phyloP scores from a whole-genome alignment of 2,797 vertebrate species.

The Acropternis orthonyx region DNA sequence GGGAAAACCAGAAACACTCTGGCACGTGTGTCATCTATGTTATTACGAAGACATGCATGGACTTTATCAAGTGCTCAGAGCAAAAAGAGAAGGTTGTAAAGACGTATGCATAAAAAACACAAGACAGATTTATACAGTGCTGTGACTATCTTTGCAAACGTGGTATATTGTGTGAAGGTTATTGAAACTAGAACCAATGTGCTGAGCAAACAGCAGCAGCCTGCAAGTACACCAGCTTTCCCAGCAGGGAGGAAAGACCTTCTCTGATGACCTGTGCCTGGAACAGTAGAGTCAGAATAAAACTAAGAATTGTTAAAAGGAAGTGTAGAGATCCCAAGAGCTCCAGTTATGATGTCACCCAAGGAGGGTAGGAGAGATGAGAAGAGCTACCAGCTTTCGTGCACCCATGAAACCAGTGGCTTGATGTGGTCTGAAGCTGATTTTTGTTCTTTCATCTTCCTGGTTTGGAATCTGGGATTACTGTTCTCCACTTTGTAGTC shows the following conservation, averaged over 20 bases:
- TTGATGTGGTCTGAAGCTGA: fast-evolving
- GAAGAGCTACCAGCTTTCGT: not conserved
- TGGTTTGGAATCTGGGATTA: not conserved
- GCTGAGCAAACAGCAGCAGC: not conserved
- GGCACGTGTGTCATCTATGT: not conserved
- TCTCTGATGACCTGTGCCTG: not conserved
- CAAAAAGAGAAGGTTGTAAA: not conserved
- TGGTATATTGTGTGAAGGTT: not conserved
- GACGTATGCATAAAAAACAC: not conserved
- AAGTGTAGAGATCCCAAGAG: not conserved
- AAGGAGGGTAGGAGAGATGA: not conserved
- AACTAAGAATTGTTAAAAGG: not conserved
- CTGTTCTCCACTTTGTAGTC: not conserved
- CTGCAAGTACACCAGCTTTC: not conserved
- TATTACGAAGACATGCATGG: not conserved
- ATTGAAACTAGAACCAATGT: not conserved
- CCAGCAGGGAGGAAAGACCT: not conserved
- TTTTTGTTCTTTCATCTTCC: not conserved
- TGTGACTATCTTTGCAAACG: not conserved
- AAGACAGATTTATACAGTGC: not conserved
- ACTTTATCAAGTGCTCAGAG: not conserved
- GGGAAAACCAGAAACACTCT: not conserved
- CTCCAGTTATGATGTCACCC: not conserved
- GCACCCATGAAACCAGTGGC: not conserved
- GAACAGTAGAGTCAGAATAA: not conserved